phyloP scores from a whole-genome alignment of 2,797 vertebrate species.

The Hydrolagus colliei region DNA sequence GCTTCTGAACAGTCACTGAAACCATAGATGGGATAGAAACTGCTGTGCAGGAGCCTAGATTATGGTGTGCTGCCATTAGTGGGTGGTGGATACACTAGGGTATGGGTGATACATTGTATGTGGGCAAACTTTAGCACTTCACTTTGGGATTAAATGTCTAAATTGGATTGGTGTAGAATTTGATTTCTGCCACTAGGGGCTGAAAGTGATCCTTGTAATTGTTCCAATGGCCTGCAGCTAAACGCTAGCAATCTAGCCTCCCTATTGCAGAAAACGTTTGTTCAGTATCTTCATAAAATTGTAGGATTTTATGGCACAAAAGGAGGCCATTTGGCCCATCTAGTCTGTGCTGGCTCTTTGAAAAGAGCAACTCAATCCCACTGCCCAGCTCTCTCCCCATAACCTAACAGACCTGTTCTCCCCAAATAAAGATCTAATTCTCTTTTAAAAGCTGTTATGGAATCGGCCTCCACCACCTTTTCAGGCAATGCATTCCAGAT shows the following conservation, averaged over 20 bases:
- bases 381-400: too few relatives aligned
- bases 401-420: too few relatives aligned
- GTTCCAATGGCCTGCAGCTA: background rate
- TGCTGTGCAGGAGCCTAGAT: background rate
- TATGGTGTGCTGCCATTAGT: background rate
- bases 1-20: too few relatives aligned
- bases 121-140: background rate
- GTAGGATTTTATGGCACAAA: too few relatives aligned
- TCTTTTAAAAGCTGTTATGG: too few relatives aligned
- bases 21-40: background rate
- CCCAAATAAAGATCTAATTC: too few relatives aligned
- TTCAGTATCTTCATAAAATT: background rate
- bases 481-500: too few relatives aligned
- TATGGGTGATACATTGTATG: background rate
- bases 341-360: too few relatives aligned
- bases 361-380: too few relatives aligned
- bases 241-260: background rate
- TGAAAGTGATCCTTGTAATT: background rate
- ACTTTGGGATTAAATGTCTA: background rate
- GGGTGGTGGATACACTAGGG: background rate
- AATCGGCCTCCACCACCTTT: too few relatives aligned
- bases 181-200: constrained; percentile 18
- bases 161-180: background rate
- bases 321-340: too few relatives aligned
- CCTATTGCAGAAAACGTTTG: background rate